Base-by-base conservation (phyloP, 2,888 invertebrate species). In the Orthosia cruda region DNA sequence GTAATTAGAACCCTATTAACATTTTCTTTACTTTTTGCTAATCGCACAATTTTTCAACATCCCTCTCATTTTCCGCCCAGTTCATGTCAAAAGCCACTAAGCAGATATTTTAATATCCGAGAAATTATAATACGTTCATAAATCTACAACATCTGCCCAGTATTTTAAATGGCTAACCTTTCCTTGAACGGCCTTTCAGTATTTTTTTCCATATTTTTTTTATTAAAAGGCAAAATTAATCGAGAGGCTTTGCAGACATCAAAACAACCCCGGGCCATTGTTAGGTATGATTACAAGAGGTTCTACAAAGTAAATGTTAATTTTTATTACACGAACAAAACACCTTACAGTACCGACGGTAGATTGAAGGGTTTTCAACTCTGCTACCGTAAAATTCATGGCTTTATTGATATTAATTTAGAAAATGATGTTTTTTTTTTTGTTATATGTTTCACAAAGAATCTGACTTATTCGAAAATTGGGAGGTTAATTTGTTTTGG, bases 301-400 rank as follows among this genome's bases (percentile, higher is more conserved):
- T 92, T 93, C 93, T 93, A 93, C 91, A 94, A 93, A 93, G 94
- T 91, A 93, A 95, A 95, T 95, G 94, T 95, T 95, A 95, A 95
- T 96, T 94, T 95, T 94, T 95, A 96, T 95, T 94, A 94, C 92
- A 91, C 91, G 90, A 91, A 93, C 91, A 93, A 91, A 91, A 91
- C 91, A 90, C 91, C 93, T 92, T 93, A 93, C 91, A 90, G 90
- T 91, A 90, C 91, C 55, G 92, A 84, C 89, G 85, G 87, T 59
- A 77, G 81, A 88, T 81, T 87, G 89, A 86, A 85, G 87, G 86
- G 87, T 88, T 90, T 90, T 89, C 85, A 80, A 85, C 77, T 77
- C 66, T 9, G 70, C 63, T 66, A 76, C 80, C 74, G 78, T 84
- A 86, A 88, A 88, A 81, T 86, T 86, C 81, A 87, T 80, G 78